Evolutionary conservation across 92 coral and sea anemone genomes (phyloP), one percentile per base, ranked within the genome.

Genomic region (Porites lobata): DNA sequence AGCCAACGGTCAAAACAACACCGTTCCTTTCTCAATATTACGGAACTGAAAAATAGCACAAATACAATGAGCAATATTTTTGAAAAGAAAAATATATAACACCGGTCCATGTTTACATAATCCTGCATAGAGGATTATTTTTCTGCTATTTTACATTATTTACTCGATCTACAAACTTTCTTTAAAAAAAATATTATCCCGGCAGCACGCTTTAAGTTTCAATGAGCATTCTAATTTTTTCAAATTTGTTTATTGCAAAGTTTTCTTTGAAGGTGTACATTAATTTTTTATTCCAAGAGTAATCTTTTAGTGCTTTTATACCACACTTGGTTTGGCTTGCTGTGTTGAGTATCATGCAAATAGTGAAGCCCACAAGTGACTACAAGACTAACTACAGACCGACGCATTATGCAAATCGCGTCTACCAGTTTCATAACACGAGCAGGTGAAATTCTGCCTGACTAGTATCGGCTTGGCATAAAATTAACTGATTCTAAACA

Each of bases 351-450:
- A 15, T 81, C 53, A 10, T 26, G 12, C 24, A 65, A 53, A 32
- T 68, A 43, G 69, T 57, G 62, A 8, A 2, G 24, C 0, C 61
- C 52, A 19, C 8, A 17, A 62, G 20, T 62, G 50, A 20, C 17
- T 53, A 13, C 50, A 3, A 20, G 24, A 68, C 59, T 29, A 38
- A 38, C 47, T 38, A 4, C 47, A 38, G 6, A 14, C 51, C 29
- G 50, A 57, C 43, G 66, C 21, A 81, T 81, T 81, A 81, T 81
- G 86, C 86, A 81, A 81, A 81, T 81, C 29, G 18, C 18, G 67
- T 54, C 10, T 17, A 12, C 26, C 24, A 7, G 17, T 4, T 22
- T 18, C 18, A 9, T 1, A 81, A 69, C 77, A 81, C 77, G 86
- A 69, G 77, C 77, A 29, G 14, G 47, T 38, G 47, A 38, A 38